Base-by-base conservation (phyloP, 2,888 invertebrate genomes). In the Zelleria hepariella region DNA sequence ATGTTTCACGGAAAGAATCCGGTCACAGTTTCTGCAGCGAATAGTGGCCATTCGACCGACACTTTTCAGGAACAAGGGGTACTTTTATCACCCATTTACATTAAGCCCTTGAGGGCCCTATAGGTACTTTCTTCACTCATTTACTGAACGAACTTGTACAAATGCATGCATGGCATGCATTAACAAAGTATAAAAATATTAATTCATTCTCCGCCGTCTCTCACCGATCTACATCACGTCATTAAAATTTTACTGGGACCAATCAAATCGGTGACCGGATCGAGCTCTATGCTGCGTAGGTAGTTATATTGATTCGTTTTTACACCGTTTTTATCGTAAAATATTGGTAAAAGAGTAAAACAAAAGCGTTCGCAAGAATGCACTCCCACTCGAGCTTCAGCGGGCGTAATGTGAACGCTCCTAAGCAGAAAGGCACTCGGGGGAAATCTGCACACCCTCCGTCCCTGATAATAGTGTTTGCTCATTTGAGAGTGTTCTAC, bases 401-500 rank as follows among this genome's bases (percentile, higher is more conserved):
- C 15, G 32, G 15, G 32, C 32, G 32, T 15, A 15, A 42, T 42
- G 32, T 42, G 15, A 42, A 42, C 32, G 4, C 15, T 15, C 32
- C 15, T 42, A 42, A 42, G 32, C 15, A 42, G 32, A 42, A 42
- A 15, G 32, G 32, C 32, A 65, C 86, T 80, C 86, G 61, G 63
- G 87, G 86, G 87, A 87, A 87, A 87, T 86, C 82, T 84, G 77
- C 76, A 56, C 58, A 58, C 73, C 77, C 74, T 81, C 62, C 15
- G 27, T 60, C 60, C 72, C 75, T 78, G 78, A 77, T 86, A 85
- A 86, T 86, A 83, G 84, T 86, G 87, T 86, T 86, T 86, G 83
- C 77, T 83, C 85, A 81, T 86, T 85, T 83, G 75, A 87, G 75
- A 87, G 87, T 81, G 83, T 78, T 74, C 80, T 82, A 73, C 74